Conservation (phyloP, 2,113 vertebrate species). For the Papio anubis region DNA sequence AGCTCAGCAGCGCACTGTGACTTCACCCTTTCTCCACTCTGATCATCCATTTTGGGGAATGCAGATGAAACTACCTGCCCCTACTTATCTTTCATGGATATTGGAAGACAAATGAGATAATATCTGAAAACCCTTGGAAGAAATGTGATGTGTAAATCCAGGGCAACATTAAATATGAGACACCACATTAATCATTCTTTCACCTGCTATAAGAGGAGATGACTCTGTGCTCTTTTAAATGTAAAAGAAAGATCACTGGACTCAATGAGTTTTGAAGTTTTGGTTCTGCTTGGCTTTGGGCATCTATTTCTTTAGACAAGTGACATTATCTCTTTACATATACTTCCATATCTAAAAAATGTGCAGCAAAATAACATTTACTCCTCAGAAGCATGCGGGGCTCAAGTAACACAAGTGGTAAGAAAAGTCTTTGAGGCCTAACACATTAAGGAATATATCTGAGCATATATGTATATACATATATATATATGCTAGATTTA, state of each 20-base stretch:
- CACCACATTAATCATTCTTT: conserved; percentile 14
- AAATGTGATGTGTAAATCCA: conserved; percentile 37
- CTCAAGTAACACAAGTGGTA: background rate
- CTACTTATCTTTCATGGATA: conserved; percentile 12
- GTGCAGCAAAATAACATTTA: background rate
- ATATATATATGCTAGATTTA: background rate
- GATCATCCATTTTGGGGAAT: background rate
- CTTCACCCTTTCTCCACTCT: background rate
- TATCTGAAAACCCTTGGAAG: conserved; percentile 40
- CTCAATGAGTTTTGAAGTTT: background rate
- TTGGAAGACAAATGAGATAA: conserved; percentile 51
- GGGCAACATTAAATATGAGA: background rate
- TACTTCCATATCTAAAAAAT: background rate
- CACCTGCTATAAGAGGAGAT: background rate
- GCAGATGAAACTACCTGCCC: background rate
- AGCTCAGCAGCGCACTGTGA: background rate
- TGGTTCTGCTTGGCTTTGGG: background rate
- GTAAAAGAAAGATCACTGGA: background rate
- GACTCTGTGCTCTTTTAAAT: background rate
- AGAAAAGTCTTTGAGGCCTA: background rate
- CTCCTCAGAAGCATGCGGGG: background rate
- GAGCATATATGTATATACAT: background rate
- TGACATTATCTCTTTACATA: background rate
- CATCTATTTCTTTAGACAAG: background rate
- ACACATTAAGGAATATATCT: background rate